Evolutionary conservation across 2,888 invertebrate genomes (phyloP), one percentile per base, ranked within the genome.

Genomic region (Teleiodes luculella): DNA sequence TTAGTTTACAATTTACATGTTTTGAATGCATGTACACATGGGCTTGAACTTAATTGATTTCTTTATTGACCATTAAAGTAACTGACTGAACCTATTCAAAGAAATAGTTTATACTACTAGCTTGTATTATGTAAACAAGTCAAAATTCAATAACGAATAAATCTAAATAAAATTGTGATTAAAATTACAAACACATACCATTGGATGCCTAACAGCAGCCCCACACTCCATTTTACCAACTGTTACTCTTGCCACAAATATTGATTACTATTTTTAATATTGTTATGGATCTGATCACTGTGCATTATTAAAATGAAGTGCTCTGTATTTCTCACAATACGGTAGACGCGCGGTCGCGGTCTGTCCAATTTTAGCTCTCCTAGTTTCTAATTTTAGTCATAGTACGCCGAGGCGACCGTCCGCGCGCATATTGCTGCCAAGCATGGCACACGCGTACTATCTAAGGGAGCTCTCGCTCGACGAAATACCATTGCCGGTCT

Each of bases 401-500:
- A 66, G 62, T 65, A 59, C 64, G 67, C 63, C 70, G 73, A 66
- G 68, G 68, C 67, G 50, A 24, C 18, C 46, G 64, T 63, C 69
- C 65, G 13, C 39, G 37, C 28, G 39, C 16, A 7, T 31, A 30
- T 28, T 56, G 16, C 43, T 55, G 55, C 63, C 54, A 63, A 67
- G 65, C 62, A 87, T 87, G 85, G 78, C 87, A 64, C 72, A 74
- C 66, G 65, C 70, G 55, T 85, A 83, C 74, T 86, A 84, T 74
- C 59, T 87, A 63, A 75, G 72, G 58, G 84, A 85, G 61, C 66
- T 87, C 49, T 71, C 84, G 53, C 66, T 82, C 47, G 86, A 90
- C 58, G 89, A 90, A 74, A 86, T 91, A 74, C 91, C 91, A n/a
- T 67, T 90, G 28, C 89, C 90, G 72, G 90, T 91, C 39, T 77